Evolutionary conservation across 2,113 vertebrate genomes (phyloP).

Genomic region (Conger conger): DNA sequence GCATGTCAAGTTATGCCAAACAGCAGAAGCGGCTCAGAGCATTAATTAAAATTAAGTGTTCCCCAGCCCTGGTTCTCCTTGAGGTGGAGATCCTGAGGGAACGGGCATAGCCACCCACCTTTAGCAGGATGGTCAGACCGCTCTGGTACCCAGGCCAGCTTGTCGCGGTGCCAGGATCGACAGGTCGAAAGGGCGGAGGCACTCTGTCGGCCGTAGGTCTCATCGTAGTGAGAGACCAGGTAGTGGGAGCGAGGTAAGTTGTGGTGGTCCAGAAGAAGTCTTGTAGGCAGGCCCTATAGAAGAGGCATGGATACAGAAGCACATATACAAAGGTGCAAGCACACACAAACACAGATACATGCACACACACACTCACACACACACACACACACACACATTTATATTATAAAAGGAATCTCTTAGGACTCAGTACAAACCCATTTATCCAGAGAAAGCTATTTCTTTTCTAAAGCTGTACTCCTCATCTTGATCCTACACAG

Average conservation of each 20-base stretch:
- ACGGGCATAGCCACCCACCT: conserved; percentile 48
- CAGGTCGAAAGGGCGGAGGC: conserved; percentile 54
- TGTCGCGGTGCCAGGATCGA: conserved; percentile 55
- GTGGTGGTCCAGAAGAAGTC: conserved; percentile 66
- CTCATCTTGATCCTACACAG: not conserved
- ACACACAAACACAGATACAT: not conserved
- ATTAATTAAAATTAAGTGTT: not conserved
- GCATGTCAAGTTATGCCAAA: not conserved
- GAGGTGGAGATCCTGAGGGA: not conserved
- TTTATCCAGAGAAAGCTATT: not conserved
- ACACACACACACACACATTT: not conserved
- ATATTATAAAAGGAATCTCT: no score
- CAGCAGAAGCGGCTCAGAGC: not conserved
- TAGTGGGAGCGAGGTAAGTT: conserved; percentile 50
- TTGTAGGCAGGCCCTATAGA: conserved; percentile 70
- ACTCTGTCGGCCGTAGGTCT: conserved; percentile 56
- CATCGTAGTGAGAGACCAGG: conserved; percentile 69
- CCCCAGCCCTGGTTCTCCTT: not conserved
- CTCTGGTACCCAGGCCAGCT: conserved; percentile 67
- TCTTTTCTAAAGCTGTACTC: not conserved
- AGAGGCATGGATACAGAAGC: conserved; percentile 26
- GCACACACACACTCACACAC: not conserved
- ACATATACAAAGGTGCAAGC: not conserved
- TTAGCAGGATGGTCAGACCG: conserved; percentile 64
- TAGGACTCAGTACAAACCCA: not conserved